Evolutionary conservation across 1,140 invertebrate species (phyloP), one percentile per base, ranked within the genome.

Genomic region (Drosophila tristis): DNA sequence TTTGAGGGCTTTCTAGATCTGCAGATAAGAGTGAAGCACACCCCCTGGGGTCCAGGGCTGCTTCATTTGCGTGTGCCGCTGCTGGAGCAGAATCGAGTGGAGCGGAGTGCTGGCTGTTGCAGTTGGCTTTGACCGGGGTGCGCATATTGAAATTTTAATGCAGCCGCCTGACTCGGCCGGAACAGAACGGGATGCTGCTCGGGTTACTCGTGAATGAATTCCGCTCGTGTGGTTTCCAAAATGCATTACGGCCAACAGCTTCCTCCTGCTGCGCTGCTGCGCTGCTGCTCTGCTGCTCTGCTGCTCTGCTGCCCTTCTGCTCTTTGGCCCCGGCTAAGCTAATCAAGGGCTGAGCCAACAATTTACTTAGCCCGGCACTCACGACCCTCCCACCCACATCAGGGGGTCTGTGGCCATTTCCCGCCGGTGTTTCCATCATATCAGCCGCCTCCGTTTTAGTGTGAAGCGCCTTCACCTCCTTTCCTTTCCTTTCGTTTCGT

Each of bases 311-410:
- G 39, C 29, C 71, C 54, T 55, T 51, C 39, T 4, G 39, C 29
- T 16, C 7, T 56, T 63, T 45, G 23, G 72, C 59, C 74, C 15
- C 51, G 60, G 54, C 35, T 89, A 82, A 87, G 84, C 82, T 87
- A 87, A 87, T 87, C 82, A 87, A 87, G 79, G 79, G 79, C 82
- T 89, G 72, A 82, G 75, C 79, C 84, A 87, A 87, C 84, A 87
- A 87, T 87, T 89, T 89, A 89, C 84, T 87, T 89, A 89, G 67
- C 71, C 66, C 16, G 47, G 58, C 58, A 26, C 70, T 44, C 68
- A 59, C 63, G 62, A 60, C 31, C 54, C 66, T 42, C 29, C 53
- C 31, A 45, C 50, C 61, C 62, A 55, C 43, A 57, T 48, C 43
- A 9, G 7, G 39, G 23, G 35, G 8, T 25, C 25, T 25, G 47